Conservation (phyloP, 2,113 vertebrate species). For the Urocynchramus pylzowi region DNA sequence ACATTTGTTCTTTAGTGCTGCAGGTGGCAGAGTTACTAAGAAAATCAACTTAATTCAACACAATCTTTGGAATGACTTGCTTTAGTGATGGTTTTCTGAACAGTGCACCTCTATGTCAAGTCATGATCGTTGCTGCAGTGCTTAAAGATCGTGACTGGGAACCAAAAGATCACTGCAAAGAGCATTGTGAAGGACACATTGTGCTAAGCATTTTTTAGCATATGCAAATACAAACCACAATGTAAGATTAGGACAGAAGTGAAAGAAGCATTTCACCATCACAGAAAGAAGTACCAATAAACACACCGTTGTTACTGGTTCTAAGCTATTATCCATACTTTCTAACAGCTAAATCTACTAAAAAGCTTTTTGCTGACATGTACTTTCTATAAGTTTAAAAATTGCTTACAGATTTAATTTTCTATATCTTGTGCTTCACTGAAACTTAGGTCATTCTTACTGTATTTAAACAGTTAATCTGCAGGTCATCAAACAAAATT, state of each 20-base stretch:
- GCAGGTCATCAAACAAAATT: not conserved
- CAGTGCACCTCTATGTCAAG: conserved; percentile 26
- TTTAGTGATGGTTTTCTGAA: conserved; percentile 34
- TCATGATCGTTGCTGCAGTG: not conserved
- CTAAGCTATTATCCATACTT: not conserved
- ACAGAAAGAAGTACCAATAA: not conserved
- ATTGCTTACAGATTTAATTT: not conserved
- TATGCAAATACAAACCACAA: conserved; percentile 16
- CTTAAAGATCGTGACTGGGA: conserved; percentile 4
- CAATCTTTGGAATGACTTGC: conserved; percentile 4
- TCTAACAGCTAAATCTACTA: not conserved
- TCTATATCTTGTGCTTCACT: not conserved
- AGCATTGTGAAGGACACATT: not conserved
- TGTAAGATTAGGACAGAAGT: not conserved
- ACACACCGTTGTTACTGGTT: not conserved
- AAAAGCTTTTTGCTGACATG: not conserved
- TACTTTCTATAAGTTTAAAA: not conserved
- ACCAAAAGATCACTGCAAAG: not conserved
- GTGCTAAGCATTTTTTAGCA: not conserved
- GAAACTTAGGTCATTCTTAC: not conserved
- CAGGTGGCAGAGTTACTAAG: conserved; percentile 57
- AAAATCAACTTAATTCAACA: conserved; percentile 41
- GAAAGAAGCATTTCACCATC: not conserved
- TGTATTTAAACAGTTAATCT: not conserved
- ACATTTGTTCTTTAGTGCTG: conserved; percentile 52